A percentile compares a stretch with the other conserved stretches of the same genome.
These are phyloP conservation scores for Bombus confusus DNA, from an alignment of 1,140 invertebrate genomes.

Conservation along the genomic window DNA sequence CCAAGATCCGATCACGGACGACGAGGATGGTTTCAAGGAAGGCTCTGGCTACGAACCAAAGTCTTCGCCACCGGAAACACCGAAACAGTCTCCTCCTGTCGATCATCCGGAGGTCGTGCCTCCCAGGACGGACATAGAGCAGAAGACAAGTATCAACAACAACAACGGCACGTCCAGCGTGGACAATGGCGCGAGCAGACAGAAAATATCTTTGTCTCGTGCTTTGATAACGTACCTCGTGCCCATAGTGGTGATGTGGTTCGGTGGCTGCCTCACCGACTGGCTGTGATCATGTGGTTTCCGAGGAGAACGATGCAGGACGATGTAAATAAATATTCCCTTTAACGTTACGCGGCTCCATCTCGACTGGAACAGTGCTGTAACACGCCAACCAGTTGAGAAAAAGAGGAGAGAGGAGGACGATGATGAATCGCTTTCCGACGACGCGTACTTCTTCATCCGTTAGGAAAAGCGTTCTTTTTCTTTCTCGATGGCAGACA, in stretches of 20 bases:
- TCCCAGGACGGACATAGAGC: conserved; percentile 74
- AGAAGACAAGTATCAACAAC: conserved; percentile 64
- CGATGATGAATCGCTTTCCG: neutral
- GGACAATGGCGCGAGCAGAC: conserved; percentile 80
- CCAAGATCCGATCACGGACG: conserved; percentile 82
- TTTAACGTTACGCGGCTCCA: neutral
- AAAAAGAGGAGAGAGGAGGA: neutral
- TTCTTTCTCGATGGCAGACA: neutral
- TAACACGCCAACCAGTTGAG: neutral
- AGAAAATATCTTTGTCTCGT: conserved; percentile 85
- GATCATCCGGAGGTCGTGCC: conserved; percentile 63
- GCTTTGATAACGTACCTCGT: conserved; percentile 89
- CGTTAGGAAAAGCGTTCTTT: neutral
- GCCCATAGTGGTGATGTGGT: conserved; percentile 92
- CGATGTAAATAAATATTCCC: conserved; percentile 75
- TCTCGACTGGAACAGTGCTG: neutral
- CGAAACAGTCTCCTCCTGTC: conserved; percentile 61
- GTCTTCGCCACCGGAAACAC: conserved; percentile 54
- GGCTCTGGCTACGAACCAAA: conserved; percentile 77
- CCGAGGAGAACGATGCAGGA: conserved; percentile 57
- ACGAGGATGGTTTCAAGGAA: conserved; percentile 79
- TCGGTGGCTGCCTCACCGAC: conserved; percentile 90
- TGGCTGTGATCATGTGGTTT: conserved; percentile 86
- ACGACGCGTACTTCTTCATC: neutral
- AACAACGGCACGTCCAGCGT: conserved; percentile 62